Conservation (phyloP, 2,888 invertebrate genomes). For the Dasypolia templi region DNA sequence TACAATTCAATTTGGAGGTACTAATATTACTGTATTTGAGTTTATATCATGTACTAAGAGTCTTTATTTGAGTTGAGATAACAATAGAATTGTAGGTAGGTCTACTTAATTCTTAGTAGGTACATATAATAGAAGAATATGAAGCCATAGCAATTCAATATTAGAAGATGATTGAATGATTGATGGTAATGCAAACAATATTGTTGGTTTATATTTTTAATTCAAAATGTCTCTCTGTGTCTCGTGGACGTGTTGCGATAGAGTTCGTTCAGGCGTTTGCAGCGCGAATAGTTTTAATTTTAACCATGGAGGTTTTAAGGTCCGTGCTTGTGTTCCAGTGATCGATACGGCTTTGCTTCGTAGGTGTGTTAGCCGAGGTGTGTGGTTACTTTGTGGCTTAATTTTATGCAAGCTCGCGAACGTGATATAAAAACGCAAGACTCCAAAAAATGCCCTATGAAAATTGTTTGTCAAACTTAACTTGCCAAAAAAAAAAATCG, state of each 20-base stretch:
- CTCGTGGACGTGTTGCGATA: conserved; percentile 1
- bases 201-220: no score
- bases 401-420: neutral
- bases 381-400: neutral
- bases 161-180: neutral
- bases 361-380: neutral
- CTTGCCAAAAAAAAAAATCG: no score
- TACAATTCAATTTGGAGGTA: conserved; percentile 53
- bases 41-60: conserved; percentile 9
- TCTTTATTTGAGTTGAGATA: neutral
- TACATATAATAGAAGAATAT: neutral
- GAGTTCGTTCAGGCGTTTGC: conserved; percentile 15
- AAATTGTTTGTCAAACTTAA: neutral
- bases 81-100: neutral
- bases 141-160: conserved; percentile 1
- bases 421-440: neutral
- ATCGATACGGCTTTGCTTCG: neutral
- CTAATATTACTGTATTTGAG: conserved; percentile 38
- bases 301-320: neutral
- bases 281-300: neutral
- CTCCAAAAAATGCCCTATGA: neutral
- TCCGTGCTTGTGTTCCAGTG: neutral
- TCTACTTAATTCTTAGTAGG: neutral
- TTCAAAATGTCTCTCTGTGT: no score
- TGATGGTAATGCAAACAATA: neutral